Conservation (phyloP, 2,797 vertebrate genomes). For the Carduelis carduelis region DNA sequence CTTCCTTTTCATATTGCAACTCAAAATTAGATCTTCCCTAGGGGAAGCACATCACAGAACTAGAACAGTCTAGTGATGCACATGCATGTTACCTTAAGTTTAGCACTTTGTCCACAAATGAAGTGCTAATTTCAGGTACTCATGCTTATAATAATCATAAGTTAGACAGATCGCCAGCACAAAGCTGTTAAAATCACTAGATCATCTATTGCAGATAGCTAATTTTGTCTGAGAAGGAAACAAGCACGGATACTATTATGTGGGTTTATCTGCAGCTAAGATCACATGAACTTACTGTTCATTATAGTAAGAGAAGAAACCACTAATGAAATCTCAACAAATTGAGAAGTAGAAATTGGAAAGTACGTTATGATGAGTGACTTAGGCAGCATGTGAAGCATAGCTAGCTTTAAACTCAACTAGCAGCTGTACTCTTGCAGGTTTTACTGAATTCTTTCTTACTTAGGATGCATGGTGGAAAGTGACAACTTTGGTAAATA, state of each 20-base stretch:
- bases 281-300: not conserved
- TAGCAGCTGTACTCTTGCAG: not conserved
- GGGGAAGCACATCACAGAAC: not conserved
- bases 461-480: not conserved
- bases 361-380: not conserved
- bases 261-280: not conserved
- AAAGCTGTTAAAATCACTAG: not conserved
- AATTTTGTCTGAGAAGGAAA: constrained; percentile 6
- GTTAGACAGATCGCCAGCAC: not conserved
- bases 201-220: not conserved
- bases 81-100: not conserved
- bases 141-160: not conserved
- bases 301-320: not conserved
- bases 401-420: not conserved
- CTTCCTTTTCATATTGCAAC: not conserved
- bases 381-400: not conserved
- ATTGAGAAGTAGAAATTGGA: not conserved
- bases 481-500: not conserved
- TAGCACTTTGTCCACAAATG: not conserved
- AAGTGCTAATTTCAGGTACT: not conserved
- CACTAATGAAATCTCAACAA: not conserved
- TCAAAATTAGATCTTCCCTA: not conserved
- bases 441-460: not conserved
- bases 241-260: not conserved
- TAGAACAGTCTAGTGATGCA: not conserved